Evolutionary conservation across 2,113 vertebrate genomes (phyloP), one percentile per base, ranked within the genome.

Genomic region (Canis aureus): DNA sequence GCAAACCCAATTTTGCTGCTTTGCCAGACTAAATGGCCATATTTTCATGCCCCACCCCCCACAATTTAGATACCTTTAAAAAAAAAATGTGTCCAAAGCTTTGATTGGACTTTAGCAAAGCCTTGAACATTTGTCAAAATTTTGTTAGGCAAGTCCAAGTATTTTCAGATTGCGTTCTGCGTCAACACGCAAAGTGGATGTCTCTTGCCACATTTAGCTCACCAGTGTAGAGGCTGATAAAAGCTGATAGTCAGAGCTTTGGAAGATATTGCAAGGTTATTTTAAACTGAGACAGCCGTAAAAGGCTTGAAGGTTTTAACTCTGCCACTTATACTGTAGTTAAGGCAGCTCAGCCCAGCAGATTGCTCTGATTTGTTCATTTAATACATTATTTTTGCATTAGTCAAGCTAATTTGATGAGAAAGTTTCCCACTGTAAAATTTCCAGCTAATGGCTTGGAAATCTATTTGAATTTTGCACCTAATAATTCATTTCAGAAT

Each of bases 381-480:
- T 73, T 80, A 88, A 97, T 95, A 82, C 74, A 96, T 98, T 97
- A 76, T 74, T 97, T 98, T 98, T 96, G 62, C 73, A 91, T 97
- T 97, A 96, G 91, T 98, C 96, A 55, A 97, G 53, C 51, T 97
- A 55, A 96, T 96, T 98, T 98, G 95, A 91, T 95, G 86, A 95
- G 29, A 97, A 86, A 95, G 91, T 67, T 62, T 89, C 81, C 27
- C 62, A 73, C 86, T 78, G 55, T 94, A 94, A 91, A 96, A 89
- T 97, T 98, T 79, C 96, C 71, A 97, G 43, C 55, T 98, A 91
- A 97, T 91, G 79, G 67, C 71, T 93, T 96, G 74, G 85, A 97
- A 97, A 98, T 57, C 69, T 94, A 43, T 94, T 84, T 80, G 71
- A 80, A 97, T 97, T 96, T 96, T 97, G 57, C 78, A 38, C 51